Percentiles rank a stretch among this genome's conserved stretches.
These are phyloP conservation scores for Netelia virgata DNA, from an alignment of 2,888 invertebrate species.

Conservation along the genomic window DNA sequence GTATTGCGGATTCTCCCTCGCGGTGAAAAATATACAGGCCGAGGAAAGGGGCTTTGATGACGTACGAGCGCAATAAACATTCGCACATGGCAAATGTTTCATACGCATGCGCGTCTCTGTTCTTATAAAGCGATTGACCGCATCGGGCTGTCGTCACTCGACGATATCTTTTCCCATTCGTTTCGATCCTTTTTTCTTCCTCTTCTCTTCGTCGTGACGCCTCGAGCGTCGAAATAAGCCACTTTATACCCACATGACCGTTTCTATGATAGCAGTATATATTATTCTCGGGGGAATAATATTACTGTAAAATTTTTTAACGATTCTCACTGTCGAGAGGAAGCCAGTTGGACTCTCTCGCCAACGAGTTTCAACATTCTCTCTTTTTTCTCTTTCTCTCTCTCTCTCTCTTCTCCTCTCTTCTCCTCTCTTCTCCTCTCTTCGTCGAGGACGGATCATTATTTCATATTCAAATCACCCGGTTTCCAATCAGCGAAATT, in stretches of 20 bases:
- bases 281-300: slow-evolving; percentile 10
- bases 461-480: slow-evolving; percentile 69
- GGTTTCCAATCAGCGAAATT: slow-evolving; percentile 69
- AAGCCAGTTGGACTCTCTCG: not conserved
- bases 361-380: not conserved
- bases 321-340: slow-evolving; percentile 11
- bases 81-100: slow-evolving; percentile 22
- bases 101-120: slow-evolving; percentile 9
- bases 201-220: not conserved
- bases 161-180: slow-evolving; percentile 11
- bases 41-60: slow-evolving; percentile 25
- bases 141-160: slow-evolving; percentile 19
- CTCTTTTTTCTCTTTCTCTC: not conserved
- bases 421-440: slow-evolving; percentile 1
- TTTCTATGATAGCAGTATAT: slow-evolving; percentile 4
- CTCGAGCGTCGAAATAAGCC: slow-evolving; percentile 2
- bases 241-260: not conserved
- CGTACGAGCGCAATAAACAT: slow-evolving; percentile 45
- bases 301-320: slow-evolving; percentile 28
- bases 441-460: slow-evolving; percentile 58
- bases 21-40: slow-evolving; percentile 6
- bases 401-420: not conserved
- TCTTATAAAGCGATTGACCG: not conserved
- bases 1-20: not conserved
- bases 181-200: not conserved